Conservation (phyloP, 2,113 vertebrate species). For the Psittacus erithacus region DNA sequence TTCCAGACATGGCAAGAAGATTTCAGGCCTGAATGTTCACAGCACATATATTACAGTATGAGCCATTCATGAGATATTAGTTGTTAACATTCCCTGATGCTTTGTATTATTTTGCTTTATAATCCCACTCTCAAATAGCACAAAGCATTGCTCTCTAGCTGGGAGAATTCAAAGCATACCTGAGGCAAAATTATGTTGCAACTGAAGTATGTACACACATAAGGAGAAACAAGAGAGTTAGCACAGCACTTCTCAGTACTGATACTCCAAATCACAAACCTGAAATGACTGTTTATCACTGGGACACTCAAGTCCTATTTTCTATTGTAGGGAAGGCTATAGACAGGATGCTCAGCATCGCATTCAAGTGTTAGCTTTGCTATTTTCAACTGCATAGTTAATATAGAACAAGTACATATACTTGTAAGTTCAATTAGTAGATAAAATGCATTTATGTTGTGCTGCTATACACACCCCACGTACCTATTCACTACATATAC, state of each 20-base stretch:
- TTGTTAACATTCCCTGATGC: background rate
- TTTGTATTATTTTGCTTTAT: background rate
- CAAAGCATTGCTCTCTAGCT: background rate
- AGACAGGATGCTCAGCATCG: background rate
- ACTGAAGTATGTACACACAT: background rate
- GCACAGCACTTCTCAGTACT: background rate
- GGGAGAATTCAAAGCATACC: background rate
- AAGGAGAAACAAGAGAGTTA: background rate
- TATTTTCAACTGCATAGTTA: background rate
- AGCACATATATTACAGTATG: background rate
- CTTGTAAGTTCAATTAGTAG: background rate
- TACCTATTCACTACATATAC: background rate
- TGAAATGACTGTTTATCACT: background rate
- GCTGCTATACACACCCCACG: fast-evolving
- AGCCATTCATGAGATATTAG: background rate
- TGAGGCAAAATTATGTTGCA: background rate
- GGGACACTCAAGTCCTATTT: background rate
- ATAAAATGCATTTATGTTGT: background rate
- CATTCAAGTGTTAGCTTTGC: background rate
- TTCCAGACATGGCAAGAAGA: background rate
- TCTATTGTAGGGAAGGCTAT: background rate
- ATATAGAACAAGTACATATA: background rate
- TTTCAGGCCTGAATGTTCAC: background rate
- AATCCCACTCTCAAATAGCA: background rate
- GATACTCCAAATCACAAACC: background rate